Conservation (phyloP, 2,797 vertebrate species). For the Chaenodraco wilsoni region DNA sequence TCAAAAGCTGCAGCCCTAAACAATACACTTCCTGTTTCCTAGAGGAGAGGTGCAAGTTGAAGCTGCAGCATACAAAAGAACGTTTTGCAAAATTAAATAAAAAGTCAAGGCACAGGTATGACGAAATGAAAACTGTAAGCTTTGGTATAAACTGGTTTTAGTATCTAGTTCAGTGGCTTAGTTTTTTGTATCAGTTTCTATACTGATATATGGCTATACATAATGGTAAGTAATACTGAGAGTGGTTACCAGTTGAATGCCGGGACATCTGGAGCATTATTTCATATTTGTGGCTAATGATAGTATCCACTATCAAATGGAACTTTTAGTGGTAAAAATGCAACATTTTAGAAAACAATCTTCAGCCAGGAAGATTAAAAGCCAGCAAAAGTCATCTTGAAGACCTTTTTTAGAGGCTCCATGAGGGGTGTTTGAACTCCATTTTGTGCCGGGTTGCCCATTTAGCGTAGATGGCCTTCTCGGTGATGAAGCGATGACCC, state of each 20-base stretch:
- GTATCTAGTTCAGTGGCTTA: constrained; percentile 17
- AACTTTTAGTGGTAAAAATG: not conserved
- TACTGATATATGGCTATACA: constrained; percentile 22
- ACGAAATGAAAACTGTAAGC: constrained; percentile 6
- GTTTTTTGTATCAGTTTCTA: not conserved
- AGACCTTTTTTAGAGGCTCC: constrained; percentile 67
- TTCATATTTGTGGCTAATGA: not conserved
- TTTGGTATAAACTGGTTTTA: constrained; percentile 47
- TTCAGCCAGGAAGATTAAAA: not conserved
- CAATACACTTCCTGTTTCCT: not conserved
- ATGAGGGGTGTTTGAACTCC: constrained; percentile 87
- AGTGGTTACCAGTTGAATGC: not conserved
- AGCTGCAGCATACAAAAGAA: constrained; percentile 27
- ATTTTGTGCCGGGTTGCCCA: constrained; percentile 90
- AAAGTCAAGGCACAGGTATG: constrained; percentile 59
- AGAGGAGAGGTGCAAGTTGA: not conserved
- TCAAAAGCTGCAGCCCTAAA: not conserved
- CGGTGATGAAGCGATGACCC: constrained; percentile 95
- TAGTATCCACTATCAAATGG: not conserved
- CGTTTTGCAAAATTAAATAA: constrained; percentile 14
- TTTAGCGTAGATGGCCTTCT: constrained; percentile 92
- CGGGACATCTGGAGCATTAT: constrained; percentile 9
- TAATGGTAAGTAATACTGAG: constrained; percentile 6
- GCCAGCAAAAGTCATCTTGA: not conserved
- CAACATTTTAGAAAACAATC: constrained; percentile 1